Evolutionary conservation across 2,113 vertebrate species (phyloP).

Genomic region (Pygoscelis adeliae): DNA sequence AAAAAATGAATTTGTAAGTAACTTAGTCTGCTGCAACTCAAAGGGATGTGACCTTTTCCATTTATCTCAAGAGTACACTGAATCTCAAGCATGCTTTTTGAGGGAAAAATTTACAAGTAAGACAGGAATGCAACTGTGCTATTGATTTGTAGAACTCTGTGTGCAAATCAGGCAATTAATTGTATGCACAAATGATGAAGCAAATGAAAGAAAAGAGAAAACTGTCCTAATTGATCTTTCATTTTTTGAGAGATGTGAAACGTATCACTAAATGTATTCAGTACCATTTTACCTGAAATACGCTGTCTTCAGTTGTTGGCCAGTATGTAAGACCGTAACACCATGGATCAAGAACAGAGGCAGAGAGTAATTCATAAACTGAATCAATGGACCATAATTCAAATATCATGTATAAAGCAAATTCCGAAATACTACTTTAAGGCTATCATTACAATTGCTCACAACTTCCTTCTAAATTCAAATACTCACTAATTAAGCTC

Average conservation of each 20-base stretch:
- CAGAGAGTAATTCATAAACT: background rate
- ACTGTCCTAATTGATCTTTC: background rate
- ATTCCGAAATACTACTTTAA: background rate
- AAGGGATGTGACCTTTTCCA: background rate
- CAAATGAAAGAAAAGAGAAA: background rate
- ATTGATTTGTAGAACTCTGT: background rate
- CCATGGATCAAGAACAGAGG: background rate
- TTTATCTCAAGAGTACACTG: background rate
- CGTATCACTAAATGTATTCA: background rate
- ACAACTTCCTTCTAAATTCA: background rate
- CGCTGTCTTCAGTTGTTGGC: background rate
- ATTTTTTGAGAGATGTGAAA: background rate
- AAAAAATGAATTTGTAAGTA: slow-evolving; percentile 28
- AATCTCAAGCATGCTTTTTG: background rate
- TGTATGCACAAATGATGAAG: background rate
- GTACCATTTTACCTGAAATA: background rate
- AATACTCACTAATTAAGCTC: background rate
- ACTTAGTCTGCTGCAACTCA: background rate
- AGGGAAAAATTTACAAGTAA: background rate
- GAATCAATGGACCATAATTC: background rate
- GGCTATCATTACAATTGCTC: background rate
- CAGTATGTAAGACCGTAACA: background rate
- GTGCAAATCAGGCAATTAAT: background rate
- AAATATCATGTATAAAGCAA: background rate
- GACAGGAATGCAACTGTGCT: background rate